Base-by-base conservation (phyloP, 2,888 invertebrate genomes). In the Temnothorax ravouxi region DNA sequence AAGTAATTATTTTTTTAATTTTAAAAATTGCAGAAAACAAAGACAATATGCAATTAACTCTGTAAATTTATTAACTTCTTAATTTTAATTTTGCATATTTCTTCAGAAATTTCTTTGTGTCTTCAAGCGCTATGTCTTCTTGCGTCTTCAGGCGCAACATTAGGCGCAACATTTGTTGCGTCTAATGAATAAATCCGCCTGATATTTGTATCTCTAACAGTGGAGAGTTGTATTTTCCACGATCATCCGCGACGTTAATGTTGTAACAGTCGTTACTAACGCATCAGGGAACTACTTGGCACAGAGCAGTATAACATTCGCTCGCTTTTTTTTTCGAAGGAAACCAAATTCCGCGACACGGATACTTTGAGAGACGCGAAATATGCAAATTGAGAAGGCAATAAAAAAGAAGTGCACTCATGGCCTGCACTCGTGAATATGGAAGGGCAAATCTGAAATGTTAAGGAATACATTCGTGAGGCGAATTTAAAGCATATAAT, bases 371-470 rank as follows among this genome's bases (percentile, higher is more conserved):
- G 29, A 44, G 54, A 56, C 44, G 13, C 38, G 29, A 41, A 52
- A 66, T 29, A 66, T 77, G 66, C 44, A 66, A 77, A 66, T 77
- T 77, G 41, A 29, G 54, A 29, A n/a, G 13, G 56, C 56, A 77
- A 74, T 59, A 44, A 77, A 76, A 76, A 41, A 38, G 13, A 13
- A n/a, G 44, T 29, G 21, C n/a, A 56, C 54, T 67, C 54, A n/a
- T 67, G 77, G 56, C 44, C 77, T 18, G 54, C 67, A 2, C 67
- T 77, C 67, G 67, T 67, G 77, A 77, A 77, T 77, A 77, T 77
- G 67, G 67, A 34, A 67, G 44, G 25, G 29, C 44, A 67, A 66
- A 77, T 77, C 29, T 77, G 67, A 54, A 56, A 77, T 77, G 41
- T 67, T 77, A 77, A 77, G 54, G 29, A 67, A 77, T 41, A 66